Percentiles rank a stretch among this genome's conserved stretches.
These are phyloP conservation scores for Thalassaphorura encarpata DNA, from an alignment of 1,140 invertebrate genomes.

Conservation along the genomic window DNA sequence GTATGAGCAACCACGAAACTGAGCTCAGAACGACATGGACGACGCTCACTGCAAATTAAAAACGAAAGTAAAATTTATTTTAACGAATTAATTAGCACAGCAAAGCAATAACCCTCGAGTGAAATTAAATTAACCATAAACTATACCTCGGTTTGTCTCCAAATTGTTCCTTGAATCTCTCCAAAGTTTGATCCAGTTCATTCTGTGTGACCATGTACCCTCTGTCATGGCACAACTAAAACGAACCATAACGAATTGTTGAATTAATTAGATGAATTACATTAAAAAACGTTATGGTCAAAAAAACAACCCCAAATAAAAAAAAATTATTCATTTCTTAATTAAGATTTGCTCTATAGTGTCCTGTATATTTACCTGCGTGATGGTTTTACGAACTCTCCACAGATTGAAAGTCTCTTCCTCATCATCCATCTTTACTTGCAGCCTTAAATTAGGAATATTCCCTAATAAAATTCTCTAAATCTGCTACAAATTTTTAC, in stretches of 20 bases:
- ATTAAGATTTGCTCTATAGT: too few species aligned
- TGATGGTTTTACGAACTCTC: constrained; percentile 95
- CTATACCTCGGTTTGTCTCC: constrained; percentile 86
- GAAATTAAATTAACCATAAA: not conserved
- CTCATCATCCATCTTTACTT: constrained; percentile 86
- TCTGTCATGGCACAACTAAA: constrained; percentile 75
- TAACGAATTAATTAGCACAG: too few species aligned
- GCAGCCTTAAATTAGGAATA: too few species aligned
- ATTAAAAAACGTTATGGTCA: not conserved
- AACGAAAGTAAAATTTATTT: constrained; percentile 11
- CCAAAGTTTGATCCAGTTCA: constrained; percentile 93
- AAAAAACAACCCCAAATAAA: constrained; percentile 1
- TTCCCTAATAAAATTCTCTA: too few species aligned
- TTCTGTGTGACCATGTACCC: constrained; percentile 95
- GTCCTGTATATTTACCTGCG: too few species aligned
- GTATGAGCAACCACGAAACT: constrained; percentile 98
- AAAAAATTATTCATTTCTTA: too few species aligned
- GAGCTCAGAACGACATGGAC: constrained; percentile 77
- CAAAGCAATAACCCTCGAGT: not conserved
- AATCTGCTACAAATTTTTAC: too few species aligned
- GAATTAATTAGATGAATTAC: too few species aligned
- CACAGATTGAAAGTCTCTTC: constrained; percentile 97
- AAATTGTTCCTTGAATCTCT: constrained; percentile 96
- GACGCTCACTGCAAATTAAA: constrained; percentile 63
- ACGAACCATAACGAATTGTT: constrained; percentile 17